Conservation (phyloP, 2,888 invertebrate species). For the Ormyrus thymus region DNA sequence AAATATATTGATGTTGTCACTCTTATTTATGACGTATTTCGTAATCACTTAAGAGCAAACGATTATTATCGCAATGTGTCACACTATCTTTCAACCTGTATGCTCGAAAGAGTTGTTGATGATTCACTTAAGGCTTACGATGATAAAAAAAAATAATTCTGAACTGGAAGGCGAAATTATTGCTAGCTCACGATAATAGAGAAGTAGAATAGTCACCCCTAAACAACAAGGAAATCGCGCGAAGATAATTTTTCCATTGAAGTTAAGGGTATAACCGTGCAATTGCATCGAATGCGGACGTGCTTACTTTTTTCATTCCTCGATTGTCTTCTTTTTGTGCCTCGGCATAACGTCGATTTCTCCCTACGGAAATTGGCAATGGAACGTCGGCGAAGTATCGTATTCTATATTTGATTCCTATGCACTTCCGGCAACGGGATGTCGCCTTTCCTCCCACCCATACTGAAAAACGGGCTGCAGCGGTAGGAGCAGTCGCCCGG, state of each 20-base stretch:
- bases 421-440: conserved; percentile 36
- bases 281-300: neutral
- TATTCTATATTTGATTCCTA: conserved; percentile 40
- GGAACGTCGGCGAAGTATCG: conserved; percentile 28
- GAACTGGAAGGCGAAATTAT: too few species aligned
- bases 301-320: conserved; percentile 4
- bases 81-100: too few species aligned
- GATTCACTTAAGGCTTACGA: too few species aligned
- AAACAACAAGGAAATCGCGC: neutral
- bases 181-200: conserved; percentile 6
- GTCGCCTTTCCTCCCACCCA: neutral
- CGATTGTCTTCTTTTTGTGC: neutral
- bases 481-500: neutral
- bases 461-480: neutral
- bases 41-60: too few species aligned
- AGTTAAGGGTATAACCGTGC: conserved; percentile 22
- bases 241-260: conserved; percentile 31
- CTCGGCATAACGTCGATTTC: conserved; percentile 6
- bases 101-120: too few species aligned
- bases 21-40: too few species aligned
- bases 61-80: too few species aligned
- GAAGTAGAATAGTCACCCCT: conserved; percentile 9
- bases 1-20: too few species aligned
- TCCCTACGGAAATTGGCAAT: conserved; percentile 38
- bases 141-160: too few species aligned